Base-by-base conservation (phyloP, 2,888 invertebrate genomes). In the Blastobasis adustella region DNA sequence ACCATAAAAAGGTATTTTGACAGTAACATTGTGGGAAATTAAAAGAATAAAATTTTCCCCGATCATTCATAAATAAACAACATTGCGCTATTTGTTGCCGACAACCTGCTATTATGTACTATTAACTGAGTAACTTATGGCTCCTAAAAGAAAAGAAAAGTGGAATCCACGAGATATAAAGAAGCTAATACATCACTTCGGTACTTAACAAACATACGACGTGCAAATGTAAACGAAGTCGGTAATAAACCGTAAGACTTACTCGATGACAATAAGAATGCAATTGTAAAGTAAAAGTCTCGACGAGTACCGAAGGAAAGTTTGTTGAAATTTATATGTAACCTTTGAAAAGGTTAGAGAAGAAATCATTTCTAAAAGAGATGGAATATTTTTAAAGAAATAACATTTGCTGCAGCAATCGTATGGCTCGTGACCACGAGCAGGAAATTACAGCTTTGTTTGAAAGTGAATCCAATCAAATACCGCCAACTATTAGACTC, bases 261-360 rank as follows among this genome's bases (percentile, higher is more conserved):
- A 37, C 9, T 38, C 37, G 10, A 49, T 10, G 43, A 10, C 41
- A 45, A 46, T 51, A 41, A 37, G 8, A 46, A 23, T 37, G 6
- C 39, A 51, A 41, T 53, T 53, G 51, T 9, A 46, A 52, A 43
- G n/a, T n/a, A 38, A 40, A 38, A 5, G 37, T 43, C 37, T 54
- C 44, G 42, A 8, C 43, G 23, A 52, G 59, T 54, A 48, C 60
- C 57, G 60, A 58, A 61, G 53, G 53, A 54, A 63, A 60, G 55
- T 58, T 66, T 63, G 66, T 57, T 6, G 45, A 46, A 49, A 51
- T 52, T 47, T 43, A 57, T 60, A 58, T 52, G 56, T 76, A 71
- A 78, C 76, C 78, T 77, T 71, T 76, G 56, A 50, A 70, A 66
- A 76, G 77, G 76, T 76, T 72, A 72, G 63, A 54, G 55, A 67